Percentiles rank a stretch among this genome's conserved stretches.
phyloP scores from a whole-genome alignment of 2,888 invertebrate species.

The Xanthorhoe designata region DNA sequence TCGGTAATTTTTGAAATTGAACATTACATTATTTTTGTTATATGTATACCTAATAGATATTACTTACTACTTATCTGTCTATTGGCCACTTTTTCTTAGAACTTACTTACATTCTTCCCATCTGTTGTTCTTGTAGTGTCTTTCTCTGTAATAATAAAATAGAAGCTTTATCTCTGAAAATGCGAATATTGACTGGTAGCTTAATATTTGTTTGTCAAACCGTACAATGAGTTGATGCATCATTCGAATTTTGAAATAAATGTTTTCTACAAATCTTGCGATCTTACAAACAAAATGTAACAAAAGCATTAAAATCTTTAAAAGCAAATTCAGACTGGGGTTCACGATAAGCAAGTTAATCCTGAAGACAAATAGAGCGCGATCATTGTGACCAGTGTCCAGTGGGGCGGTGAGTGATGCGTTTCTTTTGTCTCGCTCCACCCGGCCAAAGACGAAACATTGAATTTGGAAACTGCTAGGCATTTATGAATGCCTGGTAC shows the following conservation, averaged over 20 bases:
- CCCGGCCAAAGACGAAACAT: slow-evolving; percentile 67
- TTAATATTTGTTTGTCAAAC: neutral
- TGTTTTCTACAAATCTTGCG: neutral
- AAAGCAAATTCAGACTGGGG: slow-evolving; percentile 47
- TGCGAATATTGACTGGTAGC: neutral
- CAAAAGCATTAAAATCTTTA: slow-evolving; percentile 55
- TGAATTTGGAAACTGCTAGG: slow-evolving; percentile 55
- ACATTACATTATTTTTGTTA: no score
- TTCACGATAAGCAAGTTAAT: slow-evolving; percentile 80
- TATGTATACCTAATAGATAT: no score
- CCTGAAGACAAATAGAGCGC: slow-evolving; percentile 79
- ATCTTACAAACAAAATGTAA: slow-evolving; percentile 8
- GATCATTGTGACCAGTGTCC: slow-evolving; percentile 70
- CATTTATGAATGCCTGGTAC: slow-evolving; percentile 22
- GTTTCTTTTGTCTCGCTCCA: slow-evolving; percentile 80
- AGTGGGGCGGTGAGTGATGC: slow-evolving; percentile 78
- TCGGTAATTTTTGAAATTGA: no score
- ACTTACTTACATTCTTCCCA: no score
- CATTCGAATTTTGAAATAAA: neutral
- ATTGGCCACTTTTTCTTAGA: no score
- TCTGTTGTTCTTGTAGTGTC: no score
- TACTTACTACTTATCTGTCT: no score
- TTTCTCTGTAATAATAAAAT: no score
- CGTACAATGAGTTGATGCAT: neutral
- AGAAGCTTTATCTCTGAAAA: neutral